phyloP scores from a whole-genome alignment of 2,888 invertebrate species.

The Arge pagana region DNA sequence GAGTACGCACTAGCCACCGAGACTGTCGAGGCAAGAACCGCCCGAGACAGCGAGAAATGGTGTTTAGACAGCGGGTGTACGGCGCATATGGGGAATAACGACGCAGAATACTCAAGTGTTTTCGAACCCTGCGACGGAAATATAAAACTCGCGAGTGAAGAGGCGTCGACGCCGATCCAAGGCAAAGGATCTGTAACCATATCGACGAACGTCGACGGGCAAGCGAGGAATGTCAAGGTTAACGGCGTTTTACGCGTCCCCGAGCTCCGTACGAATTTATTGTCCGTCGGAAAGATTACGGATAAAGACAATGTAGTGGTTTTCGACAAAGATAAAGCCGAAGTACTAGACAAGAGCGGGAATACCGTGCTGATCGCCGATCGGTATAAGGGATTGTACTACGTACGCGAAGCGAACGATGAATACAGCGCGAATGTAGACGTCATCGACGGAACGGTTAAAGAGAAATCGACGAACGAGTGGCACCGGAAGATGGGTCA shows the following conservation, averaged over 20 bases:
- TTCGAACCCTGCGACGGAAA: neutral
- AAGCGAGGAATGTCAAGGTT: conserved; percentile 5
- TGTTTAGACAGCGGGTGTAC: conserved; percentile 16
- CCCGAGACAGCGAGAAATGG: neutral
- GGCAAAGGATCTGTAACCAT: conserved; percentile 11
- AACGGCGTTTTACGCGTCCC: conserved; percentile 15
- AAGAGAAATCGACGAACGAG: neutral
- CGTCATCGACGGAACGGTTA: neutral
- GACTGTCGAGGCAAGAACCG: neutral
- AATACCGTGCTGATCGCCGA: conserved; percentile 12
- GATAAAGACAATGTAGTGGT: conserved; percentile 7
- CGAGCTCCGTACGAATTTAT: conserved; percentile 20
- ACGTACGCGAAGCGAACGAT: conserved; percentile 1
- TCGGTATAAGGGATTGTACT: conserved; percentile 22
- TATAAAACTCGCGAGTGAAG: conserved; percentile 12
- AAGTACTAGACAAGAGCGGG: conserved; percentile 11
- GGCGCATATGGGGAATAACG: conserved; percentile 10
- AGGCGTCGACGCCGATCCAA: conserved; percentile 1
- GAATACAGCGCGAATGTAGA: neutral
- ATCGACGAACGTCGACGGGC: conserved; percentile 1
- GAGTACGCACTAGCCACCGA: neutral
- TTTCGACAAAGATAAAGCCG: conserved; percentile 12
- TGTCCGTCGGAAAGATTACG: conserved; percentile 24
- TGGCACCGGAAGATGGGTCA: conserved; percentile 23
- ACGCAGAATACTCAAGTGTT: neutral